Percentiles rank a stretch among this genome's conserved stretches.
These are phyloP conservation scores for Pipa parva DNA, from an alignment of 2,113 vertebrate genomes.

Conservation along the genomic window DNA sequence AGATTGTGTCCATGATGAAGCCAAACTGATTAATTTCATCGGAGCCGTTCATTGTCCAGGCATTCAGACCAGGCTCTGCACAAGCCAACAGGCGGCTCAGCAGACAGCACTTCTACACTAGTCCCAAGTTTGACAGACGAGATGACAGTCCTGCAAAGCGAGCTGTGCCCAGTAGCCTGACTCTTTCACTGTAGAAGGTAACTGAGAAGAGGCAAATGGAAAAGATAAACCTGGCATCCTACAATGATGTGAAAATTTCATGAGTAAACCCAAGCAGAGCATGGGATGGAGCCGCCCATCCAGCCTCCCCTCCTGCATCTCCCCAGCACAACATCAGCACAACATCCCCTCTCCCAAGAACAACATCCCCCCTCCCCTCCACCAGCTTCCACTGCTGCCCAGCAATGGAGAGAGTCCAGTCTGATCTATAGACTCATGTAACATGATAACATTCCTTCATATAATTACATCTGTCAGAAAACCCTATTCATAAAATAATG, in stretches of 20 bases:
- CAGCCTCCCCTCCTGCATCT: slow-evolving; percentile 36
- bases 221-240: slow-evolving; percentile 48
- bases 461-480: too few relatives aligned
- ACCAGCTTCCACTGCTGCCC: too few relatives aligned
- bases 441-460: too few relatives aligned
- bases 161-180: neutral
- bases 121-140: slow-evolving; percentile 4
- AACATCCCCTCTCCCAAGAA: too few relatives aligned
- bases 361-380: too few relatives aligned
- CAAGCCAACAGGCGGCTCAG: too few relatives aligned
- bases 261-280: slow-evolving; percentile 51
- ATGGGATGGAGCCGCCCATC: slow-evolving; percentile 60
- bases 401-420: too few relatives aligned
- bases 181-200: neutral
- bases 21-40: slow-evolving; percentile 71
- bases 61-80: too few relatives aligned
- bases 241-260: slow-evolving; percentile 41
- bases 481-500: too few relatives aligned
- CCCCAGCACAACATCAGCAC: too few relatives aligned
- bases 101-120: neutral
- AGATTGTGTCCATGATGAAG: slow-evolving; percentile 80
- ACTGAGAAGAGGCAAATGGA: slow-evolving; percentile 7
- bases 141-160: neutral
- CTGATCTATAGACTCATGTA: too few relatives aligned
- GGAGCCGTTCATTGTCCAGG: slow-evolving; percentile 65